A percentile compares a stretch with the other conserved stretches of the same genome.
Evolutionary conservation across 2,888 invertebrate species (phyloP).

Genomic region (Poecilobothrus nobilitatus): DNA sequence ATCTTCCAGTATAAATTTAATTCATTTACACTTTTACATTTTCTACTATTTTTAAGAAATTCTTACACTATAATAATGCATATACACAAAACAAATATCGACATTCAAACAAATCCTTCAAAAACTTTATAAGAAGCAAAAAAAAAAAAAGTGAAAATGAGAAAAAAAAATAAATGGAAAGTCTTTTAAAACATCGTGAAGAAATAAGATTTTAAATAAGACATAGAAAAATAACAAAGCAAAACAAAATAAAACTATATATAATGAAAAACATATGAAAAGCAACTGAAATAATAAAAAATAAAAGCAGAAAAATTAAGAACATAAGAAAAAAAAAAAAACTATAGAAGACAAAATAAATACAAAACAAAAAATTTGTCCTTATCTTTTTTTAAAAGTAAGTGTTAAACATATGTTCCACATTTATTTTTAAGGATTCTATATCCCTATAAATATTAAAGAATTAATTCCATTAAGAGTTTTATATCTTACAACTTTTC

Average conservation of each 20-base stretch:
- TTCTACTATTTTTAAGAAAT: neutral
- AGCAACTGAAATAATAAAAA: neutral
- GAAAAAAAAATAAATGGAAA: no score
- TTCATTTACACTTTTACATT: neutral
- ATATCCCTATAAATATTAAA: neutral
- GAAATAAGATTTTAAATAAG: neutral
- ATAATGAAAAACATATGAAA: no score
- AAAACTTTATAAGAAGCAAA: no score
- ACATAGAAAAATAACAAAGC: neutral
- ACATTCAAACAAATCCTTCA: no score
- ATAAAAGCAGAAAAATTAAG: neutral
- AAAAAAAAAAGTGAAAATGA: no score
- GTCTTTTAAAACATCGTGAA: no score
- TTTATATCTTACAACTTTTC: neutral
- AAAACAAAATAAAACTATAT: neutral
- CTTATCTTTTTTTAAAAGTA: neutral
- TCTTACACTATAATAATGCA: no score
- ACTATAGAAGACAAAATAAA: no score
- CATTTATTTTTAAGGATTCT: neutral
- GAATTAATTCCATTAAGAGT: neutral
- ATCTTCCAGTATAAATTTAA: neutral
- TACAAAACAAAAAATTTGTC: neutral
- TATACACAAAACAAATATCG: no score
- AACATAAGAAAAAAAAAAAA: no score
- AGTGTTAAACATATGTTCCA: neutral